phyloP scores from a whole-genome alignment of 2,113 vertebrate genomes.

The Gnathonemus longibarbis region DNA sequence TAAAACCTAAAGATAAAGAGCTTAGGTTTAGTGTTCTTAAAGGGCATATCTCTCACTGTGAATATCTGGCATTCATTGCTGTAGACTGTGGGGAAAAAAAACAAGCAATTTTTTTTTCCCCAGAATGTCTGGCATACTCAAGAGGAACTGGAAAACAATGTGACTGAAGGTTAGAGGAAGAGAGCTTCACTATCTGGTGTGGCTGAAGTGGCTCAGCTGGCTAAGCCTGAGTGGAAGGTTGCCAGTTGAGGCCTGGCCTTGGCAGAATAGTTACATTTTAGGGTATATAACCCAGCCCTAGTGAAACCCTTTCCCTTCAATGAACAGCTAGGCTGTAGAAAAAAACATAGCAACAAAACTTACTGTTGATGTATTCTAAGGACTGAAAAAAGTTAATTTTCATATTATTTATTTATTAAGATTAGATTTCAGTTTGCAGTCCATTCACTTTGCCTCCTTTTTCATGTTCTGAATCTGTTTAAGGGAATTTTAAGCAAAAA shows the following conservation, averaged over 20 bases:
- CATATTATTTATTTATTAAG: neutral
- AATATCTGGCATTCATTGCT: neutral
- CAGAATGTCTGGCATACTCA: neutral
- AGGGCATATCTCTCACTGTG: neutral
- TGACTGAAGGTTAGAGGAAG: neutral
- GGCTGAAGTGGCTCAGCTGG: neutral
- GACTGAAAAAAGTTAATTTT: neutral
- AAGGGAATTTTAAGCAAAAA: neutral
- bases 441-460: neutral
- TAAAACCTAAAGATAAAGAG: neutral
- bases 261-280: neutral
- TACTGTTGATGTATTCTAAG: neutral
- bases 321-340: too few species aligned
- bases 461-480: neutral
- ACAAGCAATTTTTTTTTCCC: neutral
- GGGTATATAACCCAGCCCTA: neutral
- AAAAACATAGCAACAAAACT: neutral
- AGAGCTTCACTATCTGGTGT: neutral
- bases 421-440: neutral
- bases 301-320: too few species aligned
- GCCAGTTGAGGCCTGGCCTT: neutral
- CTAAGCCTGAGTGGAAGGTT: neutral
- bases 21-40: neutral
- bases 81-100: neutral
- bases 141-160: neutral